A percentile compares a stretch with the other conserved stretches of the same genome.
Evolutionary conservation across 1,140 invertebrate genomes (phyloP).

Genomic region (Armadillidium nasatum): DNA sequence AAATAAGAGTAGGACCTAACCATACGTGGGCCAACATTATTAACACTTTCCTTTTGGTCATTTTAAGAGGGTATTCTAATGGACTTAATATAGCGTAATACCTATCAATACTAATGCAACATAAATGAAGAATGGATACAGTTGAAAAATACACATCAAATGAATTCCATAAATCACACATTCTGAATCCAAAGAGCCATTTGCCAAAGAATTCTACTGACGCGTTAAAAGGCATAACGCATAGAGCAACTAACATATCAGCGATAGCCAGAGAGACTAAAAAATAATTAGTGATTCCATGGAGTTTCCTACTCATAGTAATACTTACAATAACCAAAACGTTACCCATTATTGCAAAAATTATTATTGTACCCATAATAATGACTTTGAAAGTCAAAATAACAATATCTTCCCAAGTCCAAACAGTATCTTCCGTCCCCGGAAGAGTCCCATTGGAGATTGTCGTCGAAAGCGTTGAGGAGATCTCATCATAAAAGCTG

Average conservation of each 20-base stretch:
- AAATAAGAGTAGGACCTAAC: conserved; percentile 83
- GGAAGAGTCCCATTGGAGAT: not conserved
- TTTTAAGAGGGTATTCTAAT: conserved; percentile 78
- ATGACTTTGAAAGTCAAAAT: conserved; percentile 64
- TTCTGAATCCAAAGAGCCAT: conserved; percentile 80
- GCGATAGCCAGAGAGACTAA: conserved; percentile 87
- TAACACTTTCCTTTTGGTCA: conserved; percentile 58
- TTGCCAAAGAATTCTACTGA: conserved; percentile 69
- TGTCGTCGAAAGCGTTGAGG: not conserved
- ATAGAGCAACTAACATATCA: conserved; percentile 82
- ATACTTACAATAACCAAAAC: conserved; percentile 74
- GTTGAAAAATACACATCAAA: conserved; percentile 93
- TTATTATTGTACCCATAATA: conserved; percentile 74
- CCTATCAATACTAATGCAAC: conserved; percentile 88
- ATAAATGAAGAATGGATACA: conserved; percentile 84
- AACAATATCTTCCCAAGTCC: conserved; percentile 48
- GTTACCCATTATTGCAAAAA: conserved; percentile 79
- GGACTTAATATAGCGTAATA: conserved; percentile 85
- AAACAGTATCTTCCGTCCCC: not conserved
- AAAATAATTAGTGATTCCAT: conserved; percentile 89
- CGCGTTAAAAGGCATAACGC: conserved; percentile 93
- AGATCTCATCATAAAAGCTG: not conserved
- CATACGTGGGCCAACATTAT: conserved; percentile 73
- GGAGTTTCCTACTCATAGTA: conserved; percentile 63
- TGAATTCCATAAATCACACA: conserved; percentile 91